These are phyloP conservation scores for Lineus longissimus DNA, from an alignment of 1,140 invertebrate species.

Conservation along the genomic window DNA sequence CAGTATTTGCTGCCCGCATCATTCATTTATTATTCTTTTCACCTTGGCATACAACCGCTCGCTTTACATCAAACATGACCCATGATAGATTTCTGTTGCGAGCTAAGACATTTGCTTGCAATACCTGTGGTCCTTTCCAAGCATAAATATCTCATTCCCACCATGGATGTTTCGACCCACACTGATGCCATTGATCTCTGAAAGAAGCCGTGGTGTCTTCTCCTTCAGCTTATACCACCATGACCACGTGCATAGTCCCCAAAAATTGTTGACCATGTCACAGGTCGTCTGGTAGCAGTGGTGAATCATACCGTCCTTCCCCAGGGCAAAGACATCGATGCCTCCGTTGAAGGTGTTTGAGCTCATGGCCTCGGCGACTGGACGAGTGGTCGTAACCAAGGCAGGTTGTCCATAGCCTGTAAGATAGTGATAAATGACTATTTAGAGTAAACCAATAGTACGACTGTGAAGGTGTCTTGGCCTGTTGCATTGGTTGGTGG, in stretches of 20 bases:
- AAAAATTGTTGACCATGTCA: background rate
- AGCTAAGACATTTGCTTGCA: too few species aligned
- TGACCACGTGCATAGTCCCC: conserved; percentile 5
- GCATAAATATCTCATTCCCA: background rate
- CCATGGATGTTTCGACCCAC: background rate
- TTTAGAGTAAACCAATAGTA: too few species aligned
- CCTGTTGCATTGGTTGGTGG: too few species aligned
- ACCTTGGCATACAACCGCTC: too few species aligned
- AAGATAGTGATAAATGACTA: too few species aligned
- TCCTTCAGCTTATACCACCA: background rate
- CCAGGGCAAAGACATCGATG: background rate
- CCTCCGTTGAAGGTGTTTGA: background rate
- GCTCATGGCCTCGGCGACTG: background rate
- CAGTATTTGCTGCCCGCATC: too few species aligned
- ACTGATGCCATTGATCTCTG: background rate
- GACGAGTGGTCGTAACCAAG: background rate
- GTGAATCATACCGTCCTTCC: conserved; percentile 4
- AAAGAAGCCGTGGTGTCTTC: background rate
- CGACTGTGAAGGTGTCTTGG: too few species aligned
- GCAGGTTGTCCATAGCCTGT: background rate
- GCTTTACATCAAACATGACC: too few species aligned
- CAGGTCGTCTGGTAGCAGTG: conserved; percentile 3
- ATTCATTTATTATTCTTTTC: too few species aligned
- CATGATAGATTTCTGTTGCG: too few species aligned
- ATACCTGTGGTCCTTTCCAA: background rate